Evolutionary conservation across 1,140 invertebrate species (phyloP).

Genomic region (Drosophila triauraria): DNA sequence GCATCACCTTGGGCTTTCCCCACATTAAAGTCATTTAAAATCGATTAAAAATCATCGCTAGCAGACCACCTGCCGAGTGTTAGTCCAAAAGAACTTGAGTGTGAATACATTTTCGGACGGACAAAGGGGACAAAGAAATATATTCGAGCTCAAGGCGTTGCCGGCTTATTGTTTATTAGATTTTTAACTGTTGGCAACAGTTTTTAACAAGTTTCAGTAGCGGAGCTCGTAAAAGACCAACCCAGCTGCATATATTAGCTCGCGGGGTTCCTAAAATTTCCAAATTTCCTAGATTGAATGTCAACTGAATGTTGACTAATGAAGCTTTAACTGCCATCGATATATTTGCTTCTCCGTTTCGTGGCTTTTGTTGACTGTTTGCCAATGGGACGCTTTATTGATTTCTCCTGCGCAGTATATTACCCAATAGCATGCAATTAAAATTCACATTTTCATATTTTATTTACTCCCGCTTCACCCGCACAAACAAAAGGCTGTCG

Average conservation of each 20-base stretch:
- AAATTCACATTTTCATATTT: constrained; percentile 59
- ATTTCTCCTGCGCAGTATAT: constrained; percentile 25
- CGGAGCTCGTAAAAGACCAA: constrained; percentile 35
- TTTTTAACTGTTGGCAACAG: constrained; percentile 64
- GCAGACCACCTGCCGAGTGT: constrained; percentile 64
- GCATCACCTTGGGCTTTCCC: constrained; percentile 28
- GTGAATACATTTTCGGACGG: constrained; percentile 19
- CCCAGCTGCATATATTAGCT: constrained; percentile 31
- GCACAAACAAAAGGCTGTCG: constrained; percentile 47
- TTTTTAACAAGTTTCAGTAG: constrained; percentile 77
- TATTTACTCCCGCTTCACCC: constrained; percentile 49
- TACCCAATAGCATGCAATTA: constrained; percentile 62
- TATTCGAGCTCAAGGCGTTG: constrained; percentile 62
- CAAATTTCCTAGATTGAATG: constrained; percentile 31
- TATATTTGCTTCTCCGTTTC: constrained; percentile 45
- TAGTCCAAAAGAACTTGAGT: constrained; percentile 31
- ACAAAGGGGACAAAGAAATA: constrained; percentile 6
- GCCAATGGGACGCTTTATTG: constrained; percentile 41
- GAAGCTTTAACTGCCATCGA: constrained; percentile 63
- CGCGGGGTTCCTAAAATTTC: constrained; percentile 25
- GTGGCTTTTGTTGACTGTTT: constrained; percentile 18
- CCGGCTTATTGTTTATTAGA: constrained; percentile 63
- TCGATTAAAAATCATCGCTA: constrained; percentile 72
- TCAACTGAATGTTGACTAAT: constrained; percentile 50
- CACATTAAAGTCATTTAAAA: constrained; percentile 71